These are phyloP conservation scores for Cliona cf. orientalis DNA, from an alignment of 37 sponge, comb jelly and placozoan genomes.

Conservation along the genomic window DNA sequence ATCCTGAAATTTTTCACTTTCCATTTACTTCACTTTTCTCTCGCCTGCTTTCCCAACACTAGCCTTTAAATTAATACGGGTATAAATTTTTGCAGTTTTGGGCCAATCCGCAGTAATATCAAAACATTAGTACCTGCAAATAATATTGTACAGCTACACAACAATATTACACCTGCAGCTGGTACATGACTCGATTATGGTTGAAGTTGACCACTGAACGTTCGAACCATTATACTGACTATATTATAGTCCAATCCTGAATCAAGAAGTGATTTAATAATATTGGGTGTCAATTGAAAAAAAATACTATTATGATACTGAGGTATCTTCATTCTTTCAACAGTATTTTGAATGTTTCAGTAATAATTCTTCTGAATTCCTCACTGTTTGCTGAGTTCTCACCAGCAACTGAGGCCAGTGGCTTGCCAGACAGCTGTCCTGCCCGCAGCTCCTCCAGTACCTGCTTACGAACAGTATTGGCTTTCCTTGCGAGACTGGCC, in stretches of 20 bases:
- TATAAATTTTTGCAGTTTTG: too few species aligned
- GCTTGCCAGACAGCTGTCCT: background rate
- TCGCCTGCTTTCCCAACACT: too few species aligned
- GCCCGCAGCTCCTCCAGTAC: slow-evolving; percentile 37
- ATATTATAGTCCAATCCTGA: background rate
- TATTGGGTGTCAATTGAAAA: background rate
- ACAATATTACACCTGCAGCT: too few species aligned
- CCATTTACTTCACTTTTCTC: too few species aligned
- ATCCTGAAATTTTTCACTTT: too few species aligned
- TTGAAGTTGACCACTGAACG: background rate
- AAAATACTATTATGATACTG: background rate
- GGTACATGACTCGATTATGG: too few species aligned
- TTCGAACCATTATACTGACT: background rate
- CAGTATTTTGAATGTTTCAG: background rate
- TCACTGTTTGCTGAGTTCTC: background rate
- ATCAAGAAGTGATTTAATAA: background rate
- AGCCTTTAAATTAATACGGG: too few species aligned
- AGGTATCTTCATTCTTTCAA: background rate
- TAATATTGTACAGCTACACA: too few species aligned
- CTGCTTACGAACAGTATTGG: slow-evolving; percentile 36
- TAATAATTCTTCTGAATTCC: background rate
- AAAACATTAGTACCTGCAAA: too few species aligned
- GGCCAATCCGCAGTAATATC: too few species aligned
- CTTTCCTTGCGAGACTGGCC: slow-evolving; percentile 25
- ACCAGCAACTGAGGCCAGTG: background rate